Evolutionary conservation across 2,888 invertebrate species (phyloP).

Genomic region (Oscheius sp.): DNA sequence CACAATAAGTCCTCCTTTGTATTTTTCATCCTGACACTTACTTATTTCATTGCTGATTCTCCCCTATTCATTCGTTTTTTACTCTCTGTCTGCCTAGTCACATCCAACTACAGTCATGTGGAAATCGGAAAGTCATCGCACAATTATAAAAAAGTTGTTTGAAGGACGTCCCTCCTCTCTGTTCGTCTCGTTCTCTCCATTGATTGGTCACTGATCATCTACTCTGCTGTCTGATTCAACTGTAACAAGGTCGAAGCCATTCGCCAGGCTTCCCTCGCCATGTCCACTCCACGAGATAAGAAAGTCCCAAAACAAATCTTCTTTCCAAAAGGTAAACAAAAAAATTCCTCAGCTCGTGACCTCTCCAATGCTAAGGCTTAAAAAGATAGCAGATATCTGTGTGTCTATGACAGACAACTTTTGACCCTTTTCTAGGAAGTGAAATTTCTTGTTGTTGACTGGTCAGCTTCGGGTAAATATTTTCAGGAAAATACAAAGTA

Average conservation of each 20-base stretch:
- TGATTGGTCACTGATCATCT: not conserved
- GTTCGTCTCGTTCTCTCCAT: not conserved
- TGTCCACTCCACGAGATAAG: conserved; percentile 11
- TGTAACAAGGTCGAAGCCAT: not conserved
- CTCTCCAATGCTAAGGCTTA: not conserved
- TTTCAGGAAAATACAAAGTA: no score
- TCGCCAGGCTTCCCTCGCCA: not conserved
- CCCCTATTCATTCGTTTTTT: no score
- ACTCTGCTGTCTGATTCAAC: not conserved
- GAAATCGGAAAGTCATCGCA: not conserved
- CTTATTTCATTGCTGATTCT: no score
- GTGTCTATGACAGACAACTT: no score
- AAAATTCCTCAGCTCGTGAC: conserved; percentile 3
- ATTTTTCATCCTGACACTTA: not conserved
- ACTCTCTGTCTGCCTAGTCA: not conserved
- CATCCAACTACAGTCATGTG: not conserved
- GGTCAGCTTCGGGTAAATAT: no score
- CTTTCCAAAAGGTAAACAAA: conserved; percentile 16
- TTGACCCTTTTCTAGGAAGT: no score
- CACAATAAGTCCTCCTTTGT: not conserved
- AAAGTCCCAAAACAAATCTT: conserved; percentile 14
- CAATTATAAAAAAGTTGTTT: not conserved
- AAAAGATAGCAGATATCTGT: not conserved
- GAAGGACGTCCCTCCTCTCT: no score
- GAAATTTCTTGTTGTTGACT: no score